A percentile compares a stretch with the other conserved stretches of the same genome.
Evolutionary conservation across 2,797 vertebrate species (phyloP).

Genomic region (Takifugu rubripes): DNA sequence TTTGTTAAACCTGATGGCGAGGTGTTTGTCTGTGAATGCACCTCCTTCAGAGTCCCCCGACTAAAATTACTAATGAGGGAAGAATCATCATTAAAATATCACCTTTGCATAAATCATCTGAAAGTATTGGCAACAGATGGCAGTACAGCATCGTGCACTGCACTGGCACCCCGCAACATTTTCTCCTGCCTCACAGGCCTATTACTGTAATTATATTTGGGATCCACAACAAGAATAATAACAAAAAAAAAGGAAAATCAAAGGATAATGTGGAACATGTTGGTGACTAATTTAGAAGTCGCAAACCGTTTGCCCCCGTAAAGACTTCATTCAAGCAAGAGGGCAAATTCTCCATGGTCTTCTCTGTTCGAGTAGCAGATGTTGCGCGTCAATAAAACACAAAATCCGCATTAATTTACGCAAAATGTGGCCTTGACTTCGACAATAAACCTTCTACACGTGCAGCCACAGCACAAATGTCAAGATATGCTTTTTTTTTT

Average conservation of each 20-base stretch:
- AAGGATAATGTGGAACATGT: slow-evolving; percentile 34
- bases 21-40: slow-evolving; percentile 43
- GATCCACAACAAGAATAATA: slow-evolving; percentile 18
- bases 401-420: too few species aligned
- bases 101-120: slow-evolving; percentile 65
- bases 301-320: slow-evolving; percentile 31
- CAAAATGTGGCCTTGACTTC: too few species aligned
- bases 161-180: slow-evolving; percentile 42
- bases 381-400: slow-evolving; percentile 13
- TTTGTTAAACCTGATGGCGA: slow-evolving; percentile 51
- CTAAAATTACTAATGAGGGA: slow-evolving; percentile 54
- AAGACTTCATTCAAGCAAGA: slow-evolving; percentile 28
- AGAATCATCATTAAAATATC: slow-evolving; percentile 64
- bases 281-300: slow-evolving; percentile 39
- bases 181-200: slow-evolving; percentile 40
- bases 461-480: background rate
- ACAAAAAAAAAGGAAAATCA: background rate
- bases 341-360: slow-evolving; percentile 8
- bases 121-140: slow-evolving; percentile 86
- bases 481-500: slow-evolving; percentile 13
- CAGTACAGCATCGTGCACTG: slow-evolving; percentile 83
- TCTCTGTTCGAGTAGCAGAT: slow-evolving; percentile 37
- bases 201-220: slow-evolving; percentile 48
- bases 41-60: slow-evolving; percentile 39
- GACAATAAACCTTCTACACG: background rate